phyloP scores from a whole-genome alignment of 1,140 invertebrate species.

The Heliconius melpomene region DNA sequence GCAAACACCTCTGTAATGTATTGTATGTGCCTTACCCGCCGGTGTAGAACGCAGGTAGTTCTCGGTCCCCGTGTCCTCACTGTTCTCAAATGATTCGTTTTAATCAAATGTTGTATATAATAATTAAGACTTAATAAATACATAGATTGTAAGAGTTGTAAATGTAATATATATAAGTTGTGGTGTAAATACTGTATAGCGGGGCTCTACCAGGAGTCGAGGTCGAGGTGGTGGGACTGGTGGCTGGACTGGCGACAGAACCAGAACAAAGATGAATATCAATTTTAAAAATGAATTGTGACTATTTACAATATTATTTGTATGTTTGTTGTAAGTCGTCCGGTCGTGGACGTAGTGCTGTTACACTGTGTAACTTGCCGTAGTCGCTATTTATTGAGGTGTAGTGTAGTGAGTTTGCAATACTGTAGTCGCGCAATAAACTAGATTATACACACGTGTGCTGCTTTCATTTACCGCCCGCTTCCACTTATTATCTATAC shows the following conservation, averaged over 20 bases:
- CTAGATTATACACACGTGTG: constrained; percentile 24
- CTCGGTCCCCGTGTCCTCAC: constrained; percentile 6
- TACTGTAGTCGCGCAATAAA: constrained; percentile 32
- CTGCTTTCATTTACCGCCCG: constrained; percentile 8
- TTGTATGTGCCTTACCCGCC: constrained; percentile 33
- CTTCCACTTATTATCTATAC: too few species aligned
- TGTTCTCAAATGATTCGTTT: constrained; percentile 15
- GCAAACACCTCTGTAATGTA: neutral
- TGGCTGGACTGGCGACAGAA: too few species aligned
- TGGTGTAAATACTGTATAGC: constrained; percentile 35
- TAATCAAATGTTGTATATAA: constrained; percentile 21
- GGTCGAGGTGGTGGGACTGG: too few species aligned
- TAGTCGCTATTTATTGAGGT: constrained; percentile 27
- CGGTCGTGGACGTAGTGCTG: too few species aligned
- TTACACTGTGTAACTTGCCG: neutral
- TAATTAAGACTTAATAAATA: constrained; percentile 16
- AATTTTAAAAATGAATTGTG: constrained; percentile 1
- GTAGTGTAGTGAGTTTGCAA: constrained; percentile 35
- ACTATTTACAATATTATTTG: neutral
- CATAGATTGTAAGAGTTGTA: constrained; percentile 26
- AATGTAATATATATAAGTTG: constrained; percentile 30
- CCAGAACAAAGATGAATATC: neutral
- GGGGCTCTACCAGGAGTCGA: neutral
- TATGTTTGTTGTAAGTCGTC: neutral
- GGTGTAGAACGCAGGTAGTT: constrained; percentile 8